A percentile compares a stretch with the other conserved stretches of the same genome.
These are phyloP conservation scores for Centropristis striata DNA, from an alignment of 2,113 vertebrate genomes.

Conservation along the genomic window DNA sequence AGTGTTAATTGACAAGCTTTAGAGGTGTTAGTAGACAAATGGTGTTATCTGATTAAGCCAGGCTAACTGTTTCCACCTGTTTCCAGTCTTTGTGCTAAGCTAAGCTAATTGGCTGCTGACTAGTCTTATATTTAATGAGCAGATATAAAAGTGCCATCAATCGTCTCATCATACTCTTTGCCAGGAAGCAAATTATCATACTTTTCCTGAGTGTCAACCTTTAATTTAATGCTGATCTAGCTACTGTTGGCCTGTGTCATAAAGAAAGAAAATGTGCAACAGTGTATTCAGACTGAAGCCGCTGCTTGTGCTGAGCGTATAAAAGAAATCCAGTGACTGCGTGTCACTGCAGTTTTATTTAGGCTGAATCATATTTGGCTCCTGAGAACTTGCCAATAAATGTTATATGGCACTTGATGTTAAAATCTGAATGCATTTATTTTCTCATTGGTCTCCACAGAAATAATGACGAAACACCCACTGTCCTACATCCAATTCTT, in stretches of 20 bases:
- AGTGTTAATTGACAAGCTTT: too few relatives aligned
- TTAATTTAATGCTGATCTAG: neutral
- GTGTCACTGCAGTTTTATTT: slow-evolving; percentile 56
- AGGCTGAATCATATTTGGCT: slow-evolving; percentile 61
- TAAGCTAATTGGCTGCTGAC: too few relatives aligned
- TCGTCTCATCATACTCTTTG: too few relatives aligned
- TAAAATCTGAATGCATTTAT: slow-evolving; percentile 38
- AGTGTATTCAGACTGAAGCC: slow-evolving; percentile 44
- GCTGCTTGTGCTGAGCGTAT: slow-evolving; percentile 16
- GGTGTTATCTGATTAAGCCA: too few relatives aligned
- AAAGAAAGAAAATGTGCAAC: slow-evolving; percentile 19
- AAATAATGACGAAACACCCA: slow-evolving; percentile 56
- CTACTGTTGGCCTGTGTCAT: neutral
- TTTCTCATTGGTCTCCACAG: slow-evolving; percentile 48
- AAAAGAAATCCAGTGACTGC: slow-evolving; percentile 30
- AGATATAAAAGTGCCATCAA: neutral
- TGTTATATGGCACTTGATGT: slow-evolving; percentile 41
- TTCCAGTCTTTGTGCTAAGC: too few relatives aligned
- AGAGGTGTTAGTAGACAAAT: too few relatives aligned
- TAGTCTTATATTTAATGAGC: too few relatives aligned
- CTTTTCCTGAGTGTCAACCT: neutral
- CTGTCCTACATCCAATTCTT: slow-evolving; percentile 41
- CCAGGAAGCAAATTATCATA: neutral
- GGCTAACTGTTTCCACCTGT: too few relatives aligned
- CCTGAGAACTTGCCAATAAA: slow-evolving; percentile 56